A percentile compares a stretch with the other conserved stretches of the same genome.
Evolutionary conservation across 2,113 vertebrate species (phyloP).

Genomic region (Tyto alba): DNA sequence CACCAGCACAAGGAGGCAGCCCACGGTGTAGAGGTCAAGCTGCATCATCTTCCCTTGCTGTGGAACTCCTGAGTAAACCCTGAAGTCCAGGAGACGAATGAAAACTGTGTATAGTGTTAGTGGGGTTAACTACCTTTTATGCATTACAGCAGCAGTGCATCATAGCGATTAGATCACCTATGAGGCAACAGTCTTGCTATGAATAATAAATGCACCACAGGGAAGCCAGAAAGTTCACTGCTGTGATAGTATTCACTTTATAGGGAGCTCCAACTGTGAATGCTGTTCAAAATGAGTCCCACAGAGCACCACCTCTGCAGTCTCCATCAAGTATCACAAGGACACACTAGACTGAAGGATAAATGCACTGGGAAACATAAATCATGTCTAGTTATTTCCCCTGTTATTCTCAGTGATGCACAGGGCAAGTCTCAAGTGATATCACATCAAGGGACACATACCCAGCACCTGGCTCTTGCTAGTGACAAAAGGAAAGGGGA

Average conservation of each 20-base stretch:
- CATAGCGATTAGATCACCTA: not conserved
- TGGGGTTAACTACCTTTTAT: not conserved
- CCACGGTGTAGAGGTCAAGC: accelerated
- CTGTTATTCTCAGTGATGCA: not conserved
- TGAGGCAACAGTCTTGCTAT: not conserved
- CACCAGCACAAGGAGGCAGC: not conserved
- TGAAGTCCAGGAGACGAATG: not conserved
- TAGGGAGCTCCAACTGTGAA: not conserved
- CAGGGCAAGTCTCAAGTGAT: not conserved
- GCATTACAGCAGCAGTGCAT: not conserved
- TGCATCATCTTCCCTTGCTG: not conserved
- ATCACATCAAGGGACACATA: not conserved
- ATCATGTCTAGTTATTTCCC: not conserved
- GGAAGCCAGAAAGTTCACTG: not conserved
- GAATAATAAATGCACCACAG: not conserved
- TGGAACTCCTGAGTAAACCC: not conserved
- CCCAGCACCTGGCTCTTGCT: not conserved
- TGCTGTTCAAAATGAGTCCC: not conserved
- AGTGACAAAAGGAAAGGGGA: not conserved
- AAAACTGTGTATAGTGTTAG: not conserved
- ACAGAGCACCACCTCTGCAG: not conserved
- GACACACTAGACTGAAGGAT: not conserved
- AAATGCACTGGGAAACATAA: not conserved
- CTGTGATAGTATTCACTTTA: not conserved
- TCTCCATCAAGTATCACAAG: not conserved